A percentile compares a stretch with the other conserved stretches of the same genome.
phyloP scores from a whole-genome alignment of 1,140 invertebrate genomes.

The Rhyzopertha dominica region DNA sequence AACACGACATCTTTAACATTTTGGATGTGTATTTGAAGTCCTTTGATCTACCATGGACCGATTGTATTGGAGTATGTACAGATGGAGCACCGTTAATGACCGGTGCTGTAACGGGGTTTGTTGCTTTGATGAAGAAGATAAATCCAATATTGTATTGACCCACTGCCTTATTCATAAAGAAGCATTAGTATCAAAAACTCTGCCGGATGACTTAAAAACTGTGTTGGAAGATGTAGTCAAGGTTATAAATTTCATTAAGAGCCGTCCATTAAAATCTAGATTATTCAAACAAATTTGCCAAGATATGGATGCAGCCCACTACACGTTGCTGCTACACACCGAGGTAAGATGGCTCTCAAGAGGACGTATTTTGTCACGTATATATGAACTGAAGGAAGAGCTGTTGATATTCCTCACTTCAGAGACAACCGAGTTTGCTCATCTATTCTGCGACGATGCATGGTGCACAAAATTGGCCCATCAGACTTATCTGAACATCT shows the following conservation, averaged over 20 bases:
- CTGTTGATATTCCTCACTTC: conserved; percentile 6
- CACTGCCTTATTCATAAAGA: conserved; percentile 42
- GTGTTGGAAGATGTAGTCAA: conserved; percentile 28
- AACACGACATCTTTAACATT: conserved; percentile 1
- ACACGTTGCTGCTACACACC: conserved; percentile 35
- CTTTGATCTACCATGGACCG: conserved; percentile 29
- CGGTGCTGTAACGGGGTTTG: conserved; percentile 31
- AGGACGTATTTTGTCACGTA: conserved; percentile 28
- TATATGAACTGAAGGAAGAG: conserved; percentile 31
- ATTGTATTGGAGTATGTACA: conserved; percentile 42
- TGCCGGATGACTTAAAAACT: conserved; percentile 27
- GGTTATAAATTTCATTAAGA: conserved; percentile 42
- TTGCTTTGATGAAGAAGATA: conserved; percentile 14
- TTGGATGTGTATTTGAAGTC: conserved; percentile 2
- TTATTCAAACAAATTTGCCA: conserved; percentile 37
- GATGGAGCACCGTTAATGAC: conserved; percentile 44
- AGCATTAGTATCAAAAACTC: conserved; percentile 29
- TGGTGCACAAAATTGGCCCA: conserved; percentile 5
- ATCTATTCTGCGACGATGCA: conserved; percentile 6
- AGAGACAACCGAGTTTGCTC: conserved; percentile 4
- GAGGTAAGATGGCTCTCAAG: conserved; percentile 40
- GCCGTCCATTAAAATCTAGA: conserved; percentile 31
- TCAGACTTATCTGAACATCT: conserved; percentile 8
- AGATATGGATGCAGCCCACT: conserved; percentile 36
- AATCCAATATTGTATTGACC: conserved; percentile 16